Conservation (phyloP, 2,888 invertebrate genomes). For the Aplocera efformata region DNA sequence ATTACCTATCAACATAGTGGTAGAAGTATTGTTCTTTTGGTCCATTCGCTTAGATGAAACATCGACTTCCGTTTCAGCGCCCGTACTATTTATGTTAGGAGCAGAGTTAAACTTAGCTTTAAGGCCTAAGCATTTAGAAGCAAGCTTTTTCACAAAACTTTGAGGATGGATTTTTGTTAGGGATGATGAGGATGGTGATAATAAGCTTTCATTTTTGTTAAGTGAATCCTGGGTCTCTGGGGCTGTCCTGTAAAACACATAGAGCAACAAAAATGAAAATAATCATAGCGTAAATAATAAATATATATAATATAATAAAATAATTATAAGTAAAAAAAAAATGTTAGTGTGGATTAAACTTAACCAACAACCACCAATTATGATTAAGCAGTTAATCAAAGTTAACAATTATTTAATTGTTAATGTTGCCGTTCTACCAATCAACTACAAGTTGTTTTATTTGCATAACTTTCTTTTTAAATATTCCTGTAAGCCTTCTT, state of each 20-base stretch:
- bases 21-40: conserved; percentile 48
- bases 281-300: conserved; percentile 33
- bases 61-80: conserved; percentile 57
- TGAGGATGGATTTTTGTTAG: conserved; percentile 68
- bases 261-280: conserved; percentile 64
- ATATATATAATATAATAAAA: conserved; percentile 17
- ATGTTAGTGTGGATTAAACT: conserved; percentile 8
- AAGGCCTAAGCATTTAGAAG: conserved; percentile 76
- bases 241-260: conserved; percentile 77
- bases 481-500: conserved; percentile 20
- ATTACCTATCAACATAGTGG: conserved; percentile 67
- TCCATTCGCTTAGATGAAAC: conserved; percentile 53
- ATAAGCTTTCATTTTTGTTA: conserved; percentile 67
- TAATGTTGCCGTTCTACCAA: conserved; percentile 33
- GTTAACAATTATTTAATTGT: background rate
- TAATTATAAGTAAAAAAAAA: conserved; percentile 7
- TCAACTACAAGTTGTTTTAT: conserved; percentile 46
- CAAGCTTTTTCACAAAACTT: conserved; percentile 77
- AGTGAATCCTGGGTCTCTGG: conserved; percentile 73
- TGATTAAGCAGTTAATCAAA: background rate
- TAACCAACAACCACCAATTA: conserved; percentile 10
- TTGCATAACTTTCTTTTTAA: conserved; percentile 50
- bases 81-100: conserved; percentile 72
- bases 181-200: conserved; percentile 68
- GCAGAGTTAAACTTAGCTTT: conserved; percentile 75